Base-by-base conservation (phyloP, 2,113 vertebrate species). In the Mirza zaza region DNA sequence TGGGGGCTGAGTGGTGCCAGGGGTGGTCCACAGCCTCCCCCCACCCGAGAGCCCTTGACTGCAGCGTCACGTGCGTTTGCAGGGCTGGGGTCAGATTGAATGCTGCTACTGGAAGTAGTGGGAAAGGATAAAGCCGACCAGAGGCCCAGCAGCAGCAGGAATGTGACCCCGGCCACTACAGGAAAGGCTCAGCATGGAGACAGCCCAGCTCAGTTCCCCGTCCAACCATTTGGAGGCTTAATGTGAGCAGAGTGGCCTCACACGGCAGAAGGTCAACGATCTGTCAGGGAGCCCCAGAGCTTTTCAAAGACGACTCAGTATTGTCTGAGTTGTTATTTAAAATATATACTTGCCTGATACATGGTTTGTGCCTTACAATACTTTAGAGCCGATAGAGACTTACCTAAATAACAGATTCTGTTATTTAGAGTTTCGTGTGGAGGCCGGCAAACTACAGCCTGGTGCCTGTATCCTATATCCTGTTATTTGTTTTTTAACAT, bases 131-230 rank as follows among this genome's bases (percentile, higher is more conserved):
- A 8, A 18, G 15, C 15, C 18, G 29, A 29, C 71, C 4, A 1
- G 65, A 77, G 57, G 29, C 59, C 57, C 52, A 3, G 29, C 9
- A 25, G 10, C 32, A 10, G n/a, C 27, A 21, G 63, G 6, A 59
- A 25, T 17, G 29, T 27, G 5, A 1, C 9, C 18, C 18, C n/a
- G 10, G 5, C 42, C n/a, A 2, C 65, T 3, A 11, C 3, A 8
- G 12, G 0, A 0, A 25, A 34, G 25, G 8, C 36, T 90, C 12
- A 13, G 50, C 9, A 0, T 21, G 5, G 75, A 68, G 29, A 29
- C 20, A 21, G 5, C 3, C 0, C 14, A 17, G 2, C 36, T n/a
- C 18, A 29, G 18, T 36, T 7, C 1, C 2, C 17, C 5, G 1
- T 8, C 34, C 55, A 1, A 8, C 61, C 25, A 3, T 48, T n/a